Evolutionary conservation across 2,797 vertebrate genomes (phyloP), one percentile per base, ranked within the genome.

Genomic region (Zalophus californianus): DNA sequence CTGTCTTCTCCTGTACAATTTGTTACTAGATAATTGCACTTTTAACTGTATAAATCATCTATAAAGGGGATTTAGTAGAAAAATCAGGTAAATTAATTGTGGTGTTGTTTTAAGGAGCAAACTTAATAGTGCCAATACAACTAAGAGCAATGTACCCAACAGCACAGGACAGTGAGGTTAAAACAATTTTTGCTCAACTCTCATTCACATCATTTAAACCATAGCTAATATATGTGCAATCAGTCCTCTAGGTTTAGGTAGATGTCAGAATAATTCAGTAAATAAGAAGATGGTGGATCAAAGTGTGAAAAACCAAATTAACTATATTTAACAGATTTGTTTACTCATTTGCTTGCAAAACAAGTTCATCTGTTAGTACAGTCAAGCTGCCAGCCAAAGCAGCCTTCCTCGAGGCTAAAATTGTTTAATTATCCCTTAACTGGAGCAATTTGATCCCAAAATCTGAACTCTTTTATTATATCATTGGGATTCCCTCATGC

Each of bases 241-340:
- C 52, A 20, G 3, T 77, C 7, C 32, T 89, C 25, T 56, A 1
- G 48, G 35, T 84, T 93, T 95, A 86, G 91, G 21, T 73, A 38
- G 62, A 84, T 70, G 79, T 80, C 10, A 73, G 60, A 92, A 90
- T 89, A 89, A 77, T 90, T 92, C 94, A 84, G n/a, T 72, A 86
- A 95, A 68, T 73, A n/a, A 90, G 87, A 92, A 90, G 62, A 54
- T 92, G 82, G 58, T 95, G 29, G 82, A 93, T 91, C n/a, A 94
- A 87, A 82, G 73, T 97, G 62, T 32, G 41, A 84, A 50, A 97
- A 95, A 62, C 10, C 21, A 90, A 95, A 94, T 93, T 78, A 96
- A 97, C 97, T 95, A 48, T 68, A 38, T 60, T 94, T 78, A 93
- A 95, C 97, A 97, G 93, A 97, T 98, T 96, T 97, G 86, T 96